Conservation (phyloP, 2,797 vertebrate species). For the Characodon lateralis region DNA sequence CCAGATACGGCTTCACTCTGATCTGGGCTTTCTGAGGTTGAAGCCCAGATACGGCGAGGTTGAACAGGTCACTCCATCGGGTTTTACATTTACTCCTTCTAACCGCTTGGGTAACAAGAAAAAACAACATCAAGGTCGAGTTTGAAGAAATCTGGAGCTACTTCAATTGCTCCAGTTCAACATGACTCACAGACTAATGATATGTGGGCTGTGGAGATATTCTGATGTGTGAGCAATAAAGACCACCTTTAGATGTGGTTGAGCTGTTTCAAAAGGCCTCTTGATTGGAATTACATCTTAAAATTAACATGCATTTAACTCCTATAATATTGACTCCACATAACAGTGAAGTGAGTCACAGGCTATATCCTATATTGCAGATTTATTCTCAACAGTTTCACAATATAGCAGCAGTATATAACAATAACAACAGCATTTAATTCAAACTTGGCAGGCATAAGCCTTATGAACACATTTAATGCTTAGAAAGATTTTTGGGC, state of each 20-base stretch:
- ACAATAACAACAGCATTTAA: not conserved
- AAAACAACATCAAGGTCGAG: slow-evolving; percentile 51
- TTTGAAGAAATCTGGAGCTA: slow-evolving; percentile 46
- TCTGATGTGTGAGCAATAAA: slow-evolving; percentile 17
- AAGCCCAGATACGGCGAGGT: slow-evolving; percentile 56
- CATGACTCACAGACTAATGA: slow-evolving; percentile 28
- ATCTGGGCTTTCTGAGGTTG: not conserved
- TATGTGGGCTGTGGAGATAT: slow-evolving; percentile 14
- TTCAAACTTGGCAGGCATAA: not conserved
- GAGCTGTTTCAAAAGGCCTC: slow-evolving; percentile 1
- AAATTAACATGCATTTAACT: slow-evolving; percentile 4
- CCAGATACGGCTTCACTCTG: slow-evolving; percentile 51
- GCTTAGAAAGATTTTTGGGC: not conserved
- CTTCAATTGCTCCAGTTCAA: slow-evolving; percentile 36
- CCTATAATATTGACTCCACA: not conserved
- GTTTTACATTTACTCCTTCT: slow-evolving; percentile 41
- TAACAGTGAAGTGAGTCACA: not conserved
- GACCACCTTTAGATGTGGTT: slow-evolving; percentile 11
- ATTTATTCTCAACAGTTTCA: not conserved
- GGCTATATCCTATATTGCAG: not conserved
- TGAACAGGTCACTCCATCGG: slow-evolving; percentile 42
- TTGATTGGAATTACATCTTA: slow-evolving; percentile 1
- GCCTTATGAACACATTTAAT: not conserved
- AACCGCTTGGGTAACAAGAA: slow-evolving; percentile 50
- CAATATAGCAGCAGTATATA: not conserved